Evolutionary conservation across 2,888 invertebrate species (phyloP).

Genomic region (Drosophila nr. perissopoda): DNA sequence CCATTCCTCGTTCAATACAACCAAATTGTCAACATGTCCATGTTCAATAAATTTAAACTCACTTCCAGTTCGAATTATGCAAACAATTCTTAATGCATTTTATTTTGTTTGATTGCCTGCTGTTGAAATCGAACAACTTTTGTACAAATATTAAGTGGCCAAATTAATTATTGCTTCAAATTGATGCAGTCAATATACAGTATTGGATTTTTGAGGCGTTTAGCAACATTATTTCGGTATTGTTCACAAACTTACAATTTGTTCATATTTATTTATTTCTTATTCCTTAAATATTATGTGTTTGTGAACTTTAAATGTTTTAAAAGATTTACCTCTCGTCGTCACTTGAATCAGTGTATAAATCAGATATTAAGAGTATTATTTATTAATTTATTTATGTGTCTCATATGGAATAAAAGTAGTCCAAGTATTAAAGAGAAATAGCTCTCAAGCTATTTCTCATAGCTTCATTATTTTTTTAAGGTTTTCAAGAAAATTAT

Average conservation of each 20-base stretch:
- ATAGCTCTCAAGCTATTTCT: neutral
- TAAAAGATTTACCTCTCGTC: neutral
- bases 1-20: conserved; percentile 60
- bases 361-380: neutral
- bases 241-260: neutral
- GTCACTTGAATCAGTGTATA: neutral
- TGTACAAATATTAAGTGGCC: neutral
- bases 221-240: neutral
- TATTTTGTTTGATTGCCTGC: neutral
- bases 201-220: neutral
- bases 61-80: conserved; percentile 63
- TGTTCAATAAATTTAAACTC: conserved; percentile 69
- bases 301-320: neutral
- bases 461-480: neutral
- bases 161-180: neutral
- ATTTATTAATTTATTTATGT: neutral
- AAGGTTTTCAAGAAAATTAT: neutral
- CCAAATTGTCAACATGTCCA: conserved; percentile 59
- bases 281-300: neutral
- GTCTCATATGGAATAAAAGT: neutral
- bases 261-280: neutral
- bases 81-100: conserved; percentile 12
- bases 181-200: neutral
- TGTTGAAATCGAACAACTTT: neutral
- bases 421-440: neutral